A percentile compares a stretch with the other conserved stretches of the same genome.
These are phyloP conservation scores for Gastrophysa polygoni DNA, from an alignment of 2,888 invertebrate genomes.

Conservation along the genomic window DNA sequence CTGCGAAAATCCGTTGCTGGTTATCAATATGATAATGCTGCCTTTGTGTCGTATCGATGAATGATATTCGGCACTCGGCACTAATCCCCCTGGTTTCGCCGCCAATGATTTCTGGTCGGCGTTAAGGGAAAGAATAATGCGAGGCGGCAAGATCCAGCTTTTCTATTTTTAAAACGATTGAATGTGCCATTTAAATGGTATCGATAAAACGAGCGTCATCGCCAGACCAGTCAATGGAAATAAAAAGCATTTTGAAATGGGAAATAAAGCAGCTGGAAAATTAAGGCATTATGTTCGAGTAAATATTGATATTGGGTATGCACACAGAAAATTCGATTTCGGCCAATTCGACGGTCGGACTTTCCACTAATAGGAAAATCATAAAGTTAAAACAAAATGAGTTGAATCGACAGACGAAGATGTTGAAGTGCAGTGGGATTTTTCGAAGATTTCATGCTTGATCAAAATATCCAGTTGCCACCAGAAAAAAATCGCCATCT, in stretches of 20 bases:
- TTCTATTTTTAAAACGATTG: constrained; percentile 12
- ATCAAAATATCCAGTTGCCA: too few species aligned
- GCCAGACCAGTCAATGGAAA: constrained; percentile 3
- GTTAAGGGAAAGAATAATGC: not conserved
- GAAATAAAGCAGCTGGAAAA: constrained; percentile 15
- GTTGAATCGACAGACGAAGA: too few species aligned
- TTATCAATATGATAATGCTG: too few species aligned
- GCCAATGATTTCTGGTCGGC: not conserved
- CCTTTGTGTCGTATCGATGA: too few species aligned
- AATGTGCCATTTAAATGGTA: constrained; percentile 10
- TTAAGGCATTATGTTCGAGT: constrained; percentile 8
- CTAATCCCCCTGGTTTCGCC: too few species aligned
- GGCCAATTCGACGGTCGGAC: too few species aligned
- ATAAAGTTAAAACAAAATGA: not conserved
- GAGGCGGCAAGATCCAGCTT: not conserved
- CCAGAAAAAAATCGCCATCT: too few species aligned
- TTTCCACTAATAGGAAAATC: too few species aligned
- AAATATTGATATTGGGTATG: not conserved
- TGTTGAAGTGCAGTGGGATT: too few species aligned
- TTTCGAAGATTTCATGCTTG: too few species aligned
- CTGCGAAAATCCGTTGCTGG: too few species aligned
- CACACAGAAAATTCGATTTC: not conserved
- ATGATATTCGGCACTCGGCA: too few species aligned
- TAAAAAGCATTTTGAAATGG: constrained; percentile 12
- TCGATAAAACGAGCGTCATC: constrained; percentile 11